Evolutionary conservation across 1,140 invertebrate genomes (phyloP), one percentile per base, ranked within the genome.

Genomic region (Dufourea novaeangliae): DNA sequence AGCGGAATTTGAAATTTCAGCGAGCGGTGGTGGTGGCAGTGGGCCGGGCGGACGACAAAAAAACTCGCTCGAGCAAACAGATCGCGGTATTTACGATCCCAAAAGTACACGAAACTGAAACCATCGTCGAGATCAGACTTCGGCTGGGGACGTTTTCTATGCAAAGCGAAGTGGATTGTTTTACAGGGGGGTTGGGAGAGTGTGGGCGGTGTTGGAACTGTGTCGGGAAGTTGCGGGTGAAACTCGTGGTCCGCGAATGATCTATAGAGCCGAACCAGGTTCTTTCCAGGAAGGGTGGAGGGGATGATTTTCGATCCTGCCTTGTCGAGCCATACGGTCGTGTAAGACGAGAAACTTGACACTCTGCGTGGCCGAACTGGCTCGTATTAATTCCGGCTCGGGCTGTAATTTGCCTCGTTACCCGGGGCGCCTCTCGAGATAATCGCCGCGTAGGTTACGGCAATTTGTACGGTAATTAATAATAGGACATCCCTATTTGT

Each of bases 381-480:
- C 32, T 39, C 10, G 54, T 77, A 52, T 76, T 71, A 69, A 61
- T 37, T 41, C 20, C 34, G n/a, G 25, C 34, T 17, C 39, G 32
- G 41, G 64, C 39, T 78, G 34, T 72, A 63, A 50, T 61, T 78
- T 41, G 68, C 20, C 66, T 62, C 74, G 74, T 61, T 70, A 62
- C 61, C 22, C 41, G 32, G 4, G n/a, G n/a, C n/a, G n/a, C 27
- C 22, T 10, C 29, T 44, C 8, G 11, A 54, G 52, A 75, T 75
- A 75, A 75, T 75, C 64, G 39, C 22, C n/a, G 54, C 64, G n/a
- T n/a, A 41, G 64, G 64, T 69, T 69, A 75, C 59, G 64, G 52
- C 64, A 75, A 75, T 75, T 75, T 68, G 17, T 66, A 46, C 22
- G 64, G 39, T 69, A 75, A 75, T 75, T 75, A 75, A 75, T 75